A percentile compares a stretch with the other conserved stretches of the same genome.
phyloP scores from a whole-genome alignment of 2,113 vertebrate genomes.

The Oncorhynchus kisutch region DNA sequence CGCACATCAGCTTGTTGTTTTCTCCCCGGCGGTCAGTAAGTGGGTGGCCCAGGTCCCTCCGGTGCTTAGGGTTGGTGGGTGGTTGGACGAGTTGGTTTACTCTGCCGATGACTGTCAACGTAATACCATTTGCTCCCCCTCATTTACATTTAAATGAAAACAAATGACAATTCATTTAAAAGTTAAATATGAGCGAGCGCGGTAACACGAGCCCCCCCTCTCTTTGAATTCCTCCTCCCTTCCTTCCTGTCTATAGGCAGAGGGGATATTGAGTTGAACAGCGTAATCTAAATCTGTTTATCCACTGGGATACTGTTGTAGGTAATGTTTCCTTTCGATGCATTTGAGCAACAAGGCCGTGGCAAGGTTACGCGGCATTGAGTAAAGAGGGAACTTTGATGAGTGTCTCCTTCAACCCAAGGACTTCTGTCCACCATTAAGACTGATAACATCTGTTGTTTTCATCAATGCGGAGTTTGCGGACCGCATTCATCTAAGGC shows the following conservation, averaged over 20 bases:
- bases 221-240: not conserved
- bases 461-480: conserved; percentile 42
- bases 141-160: conserved; percentile 56
- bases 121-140: conserved; percentile 13
- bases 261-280: conserved; percentile 25
- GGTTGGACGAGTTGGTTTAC: conserved; percentile 8
- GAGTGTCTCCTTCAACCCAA: conserved; percentile 60
- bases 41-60: not conserved
- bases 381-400: conserved; percentile 41
- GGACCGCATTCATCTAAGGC: conserved; percentile 48
- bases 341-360: not conserved
- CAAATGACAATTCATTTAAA: conserved; percentile 35
- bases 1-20: not conserved
- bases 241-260: conserved; percentile 7
- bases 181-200: conserved; percentile 16
- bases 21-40: not conserved
- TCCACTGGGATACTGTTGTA: not conserved
- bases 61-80: not conserved
- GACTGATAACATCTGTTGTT: conserved; percentile 59
- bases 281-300: conserved; percentile 30
- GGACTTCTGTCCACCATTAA: conserved; percentile 61
- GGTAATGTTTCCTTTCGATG: not conserved
- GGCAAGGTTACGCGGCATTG: conserved; percentile 41
- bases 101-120: conserved; percentile 7
- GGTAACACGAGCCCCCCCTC: not conserved